A percentile compares a stretch with the other conserved stretches of the same genome.
These are phyloP conservation scores for Nothocercus julius DNA, from an alignment of 2,113 vertebrate genomes.

Conservation along the genomic window DNA sequence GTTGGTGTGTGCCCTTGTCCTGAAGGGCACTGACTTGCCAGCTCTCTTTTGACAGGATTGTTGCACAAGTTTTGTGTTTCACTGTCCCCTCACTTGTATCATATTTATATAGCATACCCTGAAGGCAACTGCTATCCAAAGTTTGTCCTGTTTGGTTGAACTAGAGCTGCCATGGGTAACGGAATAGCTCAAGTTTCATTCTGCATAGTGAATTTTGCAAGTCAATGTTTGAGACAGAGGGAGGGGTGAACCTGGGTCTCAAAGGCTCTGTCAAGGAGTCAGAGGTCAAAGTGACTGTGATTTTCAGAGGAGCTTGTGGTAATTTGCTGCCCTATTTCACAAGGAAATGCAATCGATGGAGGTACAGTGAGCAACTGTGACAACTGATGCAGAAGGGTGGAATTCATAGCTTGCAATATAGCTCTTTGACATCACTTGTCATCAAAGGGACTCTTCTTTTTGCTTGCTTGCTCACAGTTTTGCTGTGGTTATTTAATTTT, in stretches of 20 bases:
- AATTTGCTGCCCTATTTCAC: neutral
- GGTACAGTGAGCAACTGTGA: neutral
- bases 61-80: constrained; percentile 39
- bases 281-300: neutral
- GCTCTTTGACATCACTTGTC: neutral
- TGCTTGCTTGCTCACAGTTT: neutral
- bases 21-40: neutral
- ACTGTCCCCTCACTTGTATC: neutral
- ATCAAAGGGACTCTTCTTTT: neutral
- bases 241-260: neutral
- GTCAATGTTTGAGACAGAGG: neutral
- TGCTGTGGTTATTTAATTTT: neutral
- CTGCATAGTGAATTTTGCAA: neutral
- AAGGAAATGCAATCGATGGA: neutral
- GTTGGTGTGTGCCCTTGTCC: neutral
- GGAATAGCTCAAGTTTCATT: constrained; percentile 9
- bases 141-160: constrained; percentile 28
- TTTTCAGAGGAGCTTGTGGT: neutral
- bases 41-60: neutral
- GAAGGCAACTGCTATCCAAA: neutral
- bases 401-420: neutral
- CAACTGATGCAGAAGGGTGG: neutral
- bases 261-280: neutral
- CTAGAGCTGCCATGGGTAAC: neutral
- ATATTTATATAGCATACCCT: neutral